These are phyloP conservation scores for Dromiciops gliroides DNA, from an alignment of 2,113 vertebrate genomes.

Conservation along the genomic window DNA sequence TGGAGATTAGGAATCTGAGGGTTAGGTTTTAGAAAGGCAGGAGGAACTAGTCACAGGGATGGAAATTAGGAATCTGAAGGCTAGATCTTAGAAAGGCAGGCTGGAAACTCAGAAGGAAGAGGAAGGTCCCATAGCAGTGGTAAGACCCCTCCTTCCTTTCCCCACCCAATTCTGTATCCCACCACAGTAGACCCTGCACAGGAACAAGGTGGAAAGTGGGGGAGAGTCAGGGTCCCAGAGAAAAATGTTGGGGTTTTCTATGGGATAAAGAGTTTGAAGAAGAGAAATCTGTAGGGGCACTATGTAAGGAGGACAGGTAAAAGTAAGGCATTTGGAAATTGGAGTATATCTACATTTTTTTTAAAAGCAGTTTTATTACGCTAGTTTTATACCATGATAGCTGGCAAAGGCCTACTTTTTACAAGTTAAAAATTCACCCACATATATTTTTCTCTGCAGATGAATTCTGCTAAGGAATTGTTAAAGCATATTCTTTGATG, in stretches of 20 bases:
- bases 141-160: neutral
- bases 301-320: neutral
- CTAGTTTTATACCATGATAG: neutral
- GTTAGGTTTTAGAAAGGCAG: neutral
- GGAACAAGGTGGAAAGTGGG: neutral
- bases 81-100: neutral
- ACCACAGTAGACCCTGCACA: neutral
- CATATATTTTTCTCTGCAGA: neutral
- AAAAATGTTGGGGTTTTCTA: neutral
- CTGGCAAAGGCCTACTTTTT: neutral
- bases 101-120: neutral
- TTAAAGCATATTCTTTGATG: slow-evolving; percentile 3
- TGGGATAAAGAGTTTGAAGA: neutral
- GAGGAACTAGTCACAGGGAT: neutral
- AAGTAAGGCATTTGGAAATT: neutral
- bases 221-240: neutral
- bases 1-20: too few species aligned
- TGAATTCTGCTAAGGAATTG: neutral
- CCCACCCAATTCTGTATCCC: neutral
- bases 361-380: neutral
- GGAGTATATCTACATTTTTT: neutral
- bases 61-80: neutral
- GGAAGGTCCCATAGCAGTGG: neutral
- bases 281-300: fast-evolving
- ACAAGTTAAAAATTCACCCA: slow-evolving; percentile 1